Evolutionary conservation across 2,888 invertebrate species (phyloP), one percentile per base, ranked within the genome.

Genomic region (Saturnia pavonia): DNA sequence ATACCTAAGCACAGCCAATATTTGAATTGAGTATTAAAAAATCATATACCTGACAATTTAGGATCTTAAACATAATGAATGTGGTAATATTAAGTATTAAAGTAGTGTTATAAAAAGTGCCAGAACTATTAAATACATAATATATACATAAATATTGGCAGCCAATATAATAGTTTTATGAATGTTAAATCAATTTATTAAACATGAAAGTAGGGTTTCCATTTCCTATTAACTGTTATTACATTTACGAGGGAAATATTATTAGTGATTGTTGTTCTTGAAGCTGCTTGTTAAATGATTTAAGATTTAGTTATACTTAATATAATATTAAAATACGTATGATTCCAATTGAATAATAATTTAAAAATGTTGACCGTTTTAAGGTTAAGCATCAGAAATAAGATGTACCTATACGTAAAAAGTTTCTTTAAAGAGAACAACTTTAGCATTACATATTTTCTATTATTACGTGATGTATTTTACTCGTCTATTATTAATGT

Each of bases 21-120:
- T 27, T 27, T 60, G 3, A 27, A 27, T 60, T 27, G 27, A 34
- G 34, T 34, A 34, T 60, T 14, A 25, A 27, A 27, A 60, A 60
- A 14, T 1, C 14, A 25, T 60, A 14, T 60, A 60, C 14, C 27
- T 69, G 66, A 69, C 66, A 69, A 69, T 40, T 65, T 66, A 34
- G 51, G 70, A 68, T 45, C 40, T 71, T 60, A 70, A 71, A 60
- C 27, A 60, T 25, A 60, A 14, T 72, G 71, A 72, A 72, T 72
- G 48, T 63, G 63, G 48, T 71, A 87, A 82, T 78, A 74, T 83
- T 86, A 88, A 75, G 72, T 86, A 83, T 75, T 78, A 76, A 74
- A 73, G 72, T 89, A 89, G 85, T 73, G 70, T 89, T 86, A 89
- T 85, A 83, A 80, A 88, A 90, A 85, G 92, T 92, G 92, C 92